Evolutionary conservation across 64 coral and sea anemone species (phyloP).

Genomic region (Astreopora myriophthalma): DNA sequence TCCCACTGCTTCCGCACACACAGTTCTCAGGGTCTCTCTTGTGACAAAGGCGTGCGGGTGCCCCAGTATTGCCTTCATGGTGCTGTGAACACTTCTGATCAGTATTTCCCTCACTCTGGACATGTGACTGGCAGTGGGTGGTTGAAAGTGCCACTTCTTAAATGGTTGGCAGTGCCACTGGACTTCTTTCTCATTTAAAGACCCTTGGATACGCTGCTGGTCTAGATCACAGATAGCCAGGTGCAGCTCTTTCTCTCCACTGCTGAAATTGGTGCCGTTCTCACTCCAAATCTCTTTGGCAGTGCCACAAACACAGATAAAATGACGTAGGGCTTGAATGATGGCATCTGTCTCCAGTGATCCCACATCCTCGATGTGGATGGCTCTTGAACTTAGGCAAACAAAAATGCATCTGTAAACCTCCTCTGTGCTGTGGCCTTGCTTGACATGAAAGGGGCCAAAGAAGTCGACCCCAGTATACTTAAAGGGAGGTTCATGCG

Average conservation of each 20-base stretch:
- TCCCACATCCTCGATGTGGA: slow-evolving; percentile 34
- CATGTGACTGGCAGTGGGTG: slow-evolving; percentile 31
- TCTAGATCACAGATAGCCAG: not conserved
- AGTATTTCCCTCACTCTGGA: slow-evolving; percentile 27
- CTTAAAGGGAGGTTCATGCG: slow-evolving; percentile 12
- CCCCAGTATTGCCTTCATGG: slow-evolving; percentile 4
- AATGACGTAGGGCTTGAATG: slow-evolving; percentile 17
- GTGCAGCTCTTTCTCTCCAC: not conserved
- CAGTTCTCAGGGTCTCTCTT: slow-evolving; percentile 13
- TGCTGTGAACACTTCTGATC: slow-evolving; percentile 1
- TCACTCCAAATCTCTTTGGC: slow-evolving; percentile 26
- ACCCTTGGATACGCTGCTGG: not conserved
- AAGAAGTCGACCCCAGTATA: slow-evolving; percentile 38
- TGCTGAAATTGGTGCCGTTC: not conserved
- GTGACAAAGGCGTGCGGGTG: not conserved
- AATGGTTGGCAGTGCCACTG: not conserved
- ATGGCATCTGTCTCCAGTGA: slow-evolving; percentile 36
- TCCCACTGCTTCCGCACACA: slow-evolving; percentile 25
- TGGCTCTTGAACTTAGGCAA: not conserved
- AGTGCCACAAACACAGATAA: not conserved
- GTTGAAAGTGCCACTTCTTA: not conserved
- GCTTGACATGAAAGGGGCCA: slow-evolving; percentile 37
- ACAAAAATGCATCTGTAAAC: slow-evolving; percentile 50
- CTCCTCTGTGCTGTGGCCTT: slow-evolving; percentile 1
- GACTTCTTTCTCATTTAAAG: not conserved